Evolutionary conservation across 2,113 vertebrate species (phyloP).

Genomic region (Callipepla californica): DNA sequence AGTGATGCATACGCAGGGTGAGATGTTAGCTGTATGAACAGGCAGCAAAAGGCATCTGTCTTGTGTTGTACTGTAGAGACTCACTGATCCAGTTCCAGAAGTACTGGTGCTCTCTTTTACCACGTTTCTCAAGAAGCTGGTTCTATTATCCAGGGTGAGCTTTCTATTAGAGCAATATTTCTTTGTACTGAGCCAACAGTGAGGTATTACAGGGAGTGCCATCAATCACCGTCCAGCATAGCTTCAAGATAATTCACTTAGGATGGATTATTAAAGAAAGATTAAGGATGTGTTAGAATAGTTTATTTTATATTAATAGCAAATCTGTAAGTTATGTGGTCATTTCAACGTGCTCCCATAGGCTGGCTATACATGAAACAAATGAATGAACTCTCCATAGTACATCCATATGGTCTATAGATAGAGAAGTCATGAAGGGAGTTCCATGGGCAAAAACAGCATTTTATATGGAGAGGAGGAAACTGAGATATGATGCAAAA

Average conservation of each 20-base stretch:
- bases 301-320: conserved; percentile 59
- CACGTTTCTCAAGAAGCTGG: background rate
- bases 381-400: background rate
- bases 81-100: background rate
- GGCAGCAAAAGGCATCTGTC: background rate
- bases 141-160: background rate
- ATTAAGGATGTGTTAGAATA: conserved; percentile 58
- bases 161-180: background rate
- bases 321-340: conserved; percentile 39
- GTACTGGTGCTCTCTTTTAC: background rate
- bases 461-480: background rate
- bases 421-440: background rate
- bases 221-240: conserved; percentile 43
- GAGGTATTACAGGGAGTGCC: background rate
- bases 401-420: background rate
- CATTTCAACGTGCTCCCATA: conserved; percentile 16
- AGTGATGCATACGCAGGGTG: background rate
- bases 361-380: background rate
- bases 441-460: background rate
- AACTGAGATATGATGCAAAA: background rate
- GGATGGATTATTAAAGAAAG: conserved; percentile 64
- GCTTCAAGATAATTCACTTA: conserved; percentile 57
- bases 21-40: background rate
- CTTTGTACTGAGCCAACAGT: conserved; percentile 12
- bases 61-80: background rate